Conservation (phyloP, 2,888 invertebrate genomes). For the Frankliniella fusca region DNA sequence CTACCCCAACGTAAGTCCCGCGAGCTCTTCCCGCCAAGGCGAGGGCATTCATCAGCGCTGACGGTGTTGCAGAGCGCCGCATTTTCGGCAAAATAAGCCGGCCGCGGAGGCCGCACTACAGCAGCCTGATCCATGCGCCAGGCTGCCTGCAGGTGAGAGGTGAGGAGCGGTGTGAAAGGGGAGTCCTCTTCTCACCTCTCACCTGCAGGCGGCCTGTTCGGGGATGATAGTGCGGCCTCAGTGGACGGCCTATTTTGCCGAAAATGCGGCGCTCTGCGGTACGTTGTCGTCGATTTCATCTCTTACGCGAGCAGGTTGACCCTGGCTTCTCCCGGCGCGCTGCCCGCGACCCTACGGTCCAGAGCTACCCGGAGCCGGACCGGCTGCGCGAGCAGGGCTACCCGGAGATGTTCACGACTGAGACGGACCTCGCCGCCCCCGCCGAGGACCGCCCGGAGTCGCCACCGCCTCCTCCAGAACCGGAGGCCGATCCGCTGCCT, state of each 20-base stretch:
- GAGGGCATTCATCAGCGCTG: not conserved
- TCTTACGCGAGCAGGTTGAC: not conserved
- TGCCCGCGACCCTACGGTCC: not conserved
- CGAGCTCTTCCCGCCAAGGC: not conserved
- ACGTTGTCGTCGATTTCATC: not conserved
- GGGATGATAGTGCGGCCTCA: no score
- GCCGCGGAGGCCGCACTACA: no score
- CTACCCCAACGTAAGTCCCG: not conserved
- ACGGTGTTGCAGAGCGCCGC: no score
- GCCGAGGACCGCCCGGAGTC: not conserved
- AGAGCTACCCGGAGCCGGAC: conserved; percentile 18
- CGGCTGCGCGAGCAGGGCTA: conserved; percentile 18
- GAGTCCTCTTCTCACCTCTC: no score
- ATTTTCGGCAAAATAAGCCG: no score
- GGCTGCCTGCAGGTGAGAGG: no score
- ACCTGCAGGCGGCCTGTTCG: no score
- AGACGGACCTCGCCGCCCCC: conserved; percentile 9
- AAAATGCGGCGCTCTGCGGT: no score
- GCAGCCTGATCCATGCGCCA: no score
- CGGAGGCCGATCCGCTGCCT: not conserved
- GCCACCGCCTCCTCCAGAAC: not conserved
- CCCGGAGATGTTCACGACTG: conserved; percentile 17
- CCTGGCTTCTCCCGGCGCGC: conserved; percentile 3
- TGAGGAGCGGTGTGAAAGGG: no score
- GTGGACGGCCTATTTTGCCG: no score